Base-by-base conservation (phyloP, 53 echinoderm and acorn worm genomes). In the Henricia sp. region DNA sequence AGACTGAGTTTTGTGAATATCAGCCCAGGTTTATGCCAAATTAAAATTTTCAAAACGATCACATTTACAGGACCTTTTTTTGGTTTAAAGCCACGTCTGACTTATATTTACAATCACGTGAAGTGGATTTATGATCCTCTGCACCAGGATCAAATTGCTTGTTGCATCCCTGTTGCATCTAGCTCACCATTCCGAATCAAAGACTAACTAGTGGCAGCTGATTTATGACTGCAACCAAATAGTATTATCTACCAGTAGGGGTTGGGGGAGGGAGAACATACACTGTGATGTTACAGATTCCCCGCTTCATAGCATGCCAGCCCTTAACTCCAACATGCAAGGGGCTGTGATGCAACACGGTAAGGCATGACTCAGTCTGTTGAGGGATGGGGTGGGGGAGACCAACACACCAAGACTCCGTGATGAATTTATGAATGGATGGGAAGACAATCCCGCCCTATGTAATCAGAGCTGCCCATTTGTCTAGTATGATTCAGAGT, bases 381-480 rank as follows among this genome's bases (percentile, higher is more conserved):
- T 80, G 80, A 80, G 14, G 80, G 80, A 77, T 77, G 32, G 62
- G 71, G 24, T 13, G 48, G 48, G 50, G 27, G 2, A 3, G 8
- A 24, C 20, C n/a, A 20, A 27, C n/a, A 44, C 48, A 17, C 30
- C 30, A 54, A 23, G 37, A 55, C 56, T 60, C 12, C 4, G 41
- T 77, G 60, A 77, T 59, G 60, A 28, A 46, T 46, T 59, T 60
- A 74, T 37, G 74, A 74, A 53, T 74, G 53, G 35, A 56, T 37
- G 55, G 35, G 38, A 30, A 26, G 51, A 21, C 28, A 1, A 52
- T 52, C 74, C 36, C 73, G 20, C 60, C 77, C 77, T 60, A 59
- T 77, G 77, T 77, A 77, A 77, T 77, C 59, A 77, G 77, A 77
- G 62, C 58, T 59, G 44, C 37, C 44, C 60, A 77, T 59, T 77